Evolutionary conservation across 2,797 vertebrate genomes (phyloP), one percentile per base, ranked within the genome.

Genomic region (Sebastes taczanowskii): DNA sequence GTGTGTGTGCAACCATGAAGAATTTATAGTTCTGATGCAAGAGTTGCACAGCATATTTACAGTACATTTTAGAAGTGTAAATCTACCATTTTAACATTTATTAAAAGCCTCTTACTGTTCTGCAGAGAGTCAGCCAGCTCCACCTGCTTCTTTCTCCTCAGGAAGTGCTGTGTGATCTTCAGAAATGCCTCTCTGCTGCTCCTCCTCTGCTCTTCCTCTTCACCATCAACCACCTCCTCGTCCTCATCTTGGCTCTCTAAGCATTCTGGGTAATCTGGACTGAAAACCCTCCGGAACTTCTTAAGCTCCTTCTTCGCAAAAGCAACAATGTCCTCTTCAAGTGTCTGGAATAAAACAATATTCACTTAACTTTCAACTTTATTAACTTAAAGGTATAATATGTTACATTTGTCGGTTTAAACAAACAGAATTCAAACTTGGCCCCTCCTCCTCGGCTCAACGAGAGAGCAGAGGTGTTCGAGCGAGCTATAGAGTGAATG

Each of bases 101-200:
- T 66, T 59, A 7, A 71, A 74, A 62, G 20, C 1, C 1, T 71
- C 85, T 78, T 84, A 90, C 89, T 78, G 49, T n/a, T 82, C 16
- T 76, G 42, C 16, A 90, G 76, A 52, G 5, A 4, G 7, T 84
- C 32, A 14, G 82, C 82, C 67, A 90, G 11, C 4, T 32, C 1
- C 2, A 14, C 30, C 23, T 18, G 52, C 20, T 88, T 81, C 64
- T 35, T 70, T 32, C 2, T 0, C n/a, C 71, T 80, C 63, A 90
- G 25, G 22, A 80, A 11, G 5, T 80, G 27, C 34, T 74, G 22
- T 9, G 81, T 69, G 13, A 90, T 60, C 32, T 73, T 70, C 68
- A 84, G 62, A 76, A 90, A 49, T 14, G 71, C 34, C 1, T 78
- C 55, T 25, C 32, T 82, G 59, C 14, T 49, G 53, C 42, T 73